Base-by-base conservation (phyloP, 53 echinoderm and acorn worm species). In the Pentamera pediparva region DNA sequence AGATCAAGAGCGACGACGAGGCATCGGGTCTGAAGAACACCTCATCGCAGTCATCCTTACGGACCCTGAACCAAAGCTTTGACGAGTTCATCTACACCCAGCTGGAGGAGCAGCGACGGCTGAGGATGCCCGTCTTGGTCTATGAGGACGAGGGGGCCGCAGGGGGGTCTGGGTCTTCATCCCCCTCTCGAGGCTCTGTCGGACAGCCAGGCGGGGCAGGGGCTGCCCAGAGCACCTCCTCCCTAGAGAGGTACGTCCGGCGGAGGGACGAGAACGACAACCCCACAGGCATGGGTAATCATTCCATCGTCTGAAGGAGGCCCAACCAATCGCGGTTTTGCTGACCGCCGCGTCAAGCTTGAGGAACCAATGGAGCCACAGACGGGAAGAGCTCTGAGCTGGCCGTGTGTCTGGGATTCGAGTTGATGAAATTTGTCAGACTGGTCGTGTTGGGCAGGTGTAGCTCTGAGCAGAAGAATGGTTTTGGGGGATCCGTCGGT, bases 1-100 rank as follows among this genome's bases (percentile, higher is more conserved):
- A 75, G 32, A 88, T 88, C 59, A 84, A 83, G 36, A 76, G 80
- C 28, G 56, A 74, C n/a, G 84, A 80, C 0, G 76, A 76, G 32
- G 79, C 78, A 25, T 74, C 63, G 22, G 60, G 79, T 38, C 63
- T 76, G 20, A 59, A 73, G 26, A 69, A 61, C 41, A 49, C 62
- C 69, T 43, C 73, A 1, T 85, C 82, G 43, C 79, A 77, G 41
- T 50, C 62, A 32, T 56, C 61, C 2, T 32, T 79, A 20, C 78
- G 88, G 45, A 95, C 96, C 17, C 81, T 95, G 50, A 91, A 95
- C 56, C 87, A 95, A 80, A 95, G 96, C 71, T 95, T 95, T 75
- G 96, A 95, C 71, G 91, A 91, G 83, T 95, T 90, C 62, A 91
- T 95, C 62, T 83, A 82, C 65, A 41, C 80, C 32, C 86, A 89